Evolutionary conservation across 2,888 invertebrate genomes (phyloP).

Genomic region (Metacarcinus magister): DNA sequence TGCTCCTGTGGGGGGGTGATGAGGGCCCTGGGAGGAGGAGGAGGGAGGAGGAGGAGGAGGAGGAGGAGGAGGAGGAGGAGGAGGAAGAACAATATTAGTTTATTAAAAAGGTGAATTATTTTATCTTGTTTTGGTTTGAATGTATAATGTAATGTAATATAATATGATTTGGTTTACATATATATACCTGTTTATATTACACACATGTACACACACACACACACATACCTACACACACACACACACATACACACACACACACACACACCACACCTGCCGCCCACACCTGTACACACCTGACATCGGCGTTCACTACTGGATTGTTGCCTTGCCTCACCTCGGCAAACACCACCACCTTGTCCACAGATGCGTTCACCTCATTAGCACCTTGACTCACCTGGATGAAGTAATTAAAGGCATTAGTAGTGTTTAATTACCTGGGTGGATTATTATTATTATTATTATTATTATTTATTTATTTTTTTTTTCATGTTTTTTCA

Average conservation of each 20-base stretch:
- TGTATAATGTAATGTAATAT: too few relatives aligned
- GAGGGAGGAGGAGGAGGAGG: neutral
- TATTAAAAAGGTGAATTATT: too few relatives aligned
- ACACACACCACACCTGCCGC: too few relatives aligned
- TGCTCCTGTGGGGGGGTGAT: conserved; percentile 70
- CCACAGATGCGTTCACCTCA: conserved; percentile 67
- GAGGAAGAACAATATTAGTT: too few relatives aligned
- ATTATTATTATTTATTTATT: neutral
- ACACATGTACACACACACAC: too few relatives aligned
- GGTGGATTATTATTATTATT: neutral
- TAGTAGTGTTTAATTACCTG: neutral
- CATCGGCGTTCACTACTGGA: conserved; percentile 72
- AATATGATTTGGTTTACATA: too few relatives aligned
- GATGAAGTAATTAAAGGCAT: neutral
- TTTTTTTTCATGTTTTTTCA: neutral
- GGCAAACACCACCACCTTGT: conserved; percentile 71
- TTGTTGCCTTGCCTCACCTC: conserved; percentile 74
- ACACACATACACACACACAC: neutral
- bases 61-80: neutral
- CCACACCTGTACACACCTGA: conserved; percentile 59
- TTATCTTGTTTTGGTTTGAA: too few relatives aligned
- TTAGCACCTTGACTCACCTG: conserved; percentile 71
- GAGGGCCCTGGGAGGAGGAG: conserved; percentile 56
- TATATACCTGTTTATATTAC: too few relatives aligned
- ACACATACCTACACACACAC: neutral